Evolutionary conservation across 1,140 invertebrate species (phyloP).

Genomic region (Oncopodura yosiiana): DNA sequence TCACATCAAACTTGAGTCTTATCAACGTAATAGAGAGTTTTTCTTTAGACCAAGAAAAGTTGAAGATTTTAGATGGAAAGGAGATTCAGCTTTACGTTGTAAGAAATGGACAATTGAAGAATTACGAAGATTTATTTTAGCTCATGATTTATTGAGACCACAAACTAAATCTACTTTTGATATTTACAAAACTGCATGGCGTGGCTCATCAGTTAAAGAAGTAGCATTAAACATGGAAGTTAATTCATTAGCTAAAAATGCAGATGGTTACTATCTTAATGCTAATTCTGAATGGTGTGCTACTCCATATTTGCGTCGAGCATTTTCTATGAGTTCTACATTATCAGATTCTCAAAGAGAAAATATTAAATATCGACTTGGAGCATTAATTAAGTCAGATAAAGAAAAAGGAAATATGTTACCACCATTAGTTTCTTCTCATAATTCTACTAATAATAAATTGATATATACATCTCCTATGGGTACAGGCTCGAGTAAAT

Average conservation of each 20-base stretch:
- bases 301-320: conserved; percentile 27
- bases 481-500: not conserved
- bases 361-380: conserved; percentile 25
- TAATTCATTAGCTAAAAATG: conserved; percentile 21
- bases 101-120: conserved; percentile 81
- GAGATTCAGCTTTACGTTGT: conserved; percentile 63
- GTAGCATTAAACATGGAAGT: conserved; percentile 53
- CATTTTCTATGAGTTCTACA: conserved; percentile 34
- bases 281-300: conserved; percentile 2
- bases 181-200: conserved; percentile 68
- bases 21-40: conserved; percentile 72
- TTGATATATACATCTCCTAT: too few relatives aligned
- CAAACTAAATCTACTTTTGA: conserved; percentile 39
- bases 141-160: conserved; percentile 6
- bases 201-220: conserved; percentile 66
- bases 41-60: conserved; percentile 63
- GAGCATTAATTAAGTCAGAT: conserved; percentile 19
- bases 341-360: conserved; percentile 28
- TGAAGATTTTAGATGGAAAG: conserved; percentile 57
- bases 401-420: conserved; percentile 9
- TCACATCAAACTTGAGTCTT: conserved; percentile 65
- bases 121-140: conserved; percentile 42
- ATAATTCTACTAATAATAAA: too few relatives aligned
- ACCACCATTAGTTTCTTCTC: too few relatives aligned
- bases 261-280: conserved; percentile 7